These are phyloP conservation scores for Egretta garzetta DNA, from an alignment of 2,113 vertebrate species.

Conservation along the genomic window DNA sequence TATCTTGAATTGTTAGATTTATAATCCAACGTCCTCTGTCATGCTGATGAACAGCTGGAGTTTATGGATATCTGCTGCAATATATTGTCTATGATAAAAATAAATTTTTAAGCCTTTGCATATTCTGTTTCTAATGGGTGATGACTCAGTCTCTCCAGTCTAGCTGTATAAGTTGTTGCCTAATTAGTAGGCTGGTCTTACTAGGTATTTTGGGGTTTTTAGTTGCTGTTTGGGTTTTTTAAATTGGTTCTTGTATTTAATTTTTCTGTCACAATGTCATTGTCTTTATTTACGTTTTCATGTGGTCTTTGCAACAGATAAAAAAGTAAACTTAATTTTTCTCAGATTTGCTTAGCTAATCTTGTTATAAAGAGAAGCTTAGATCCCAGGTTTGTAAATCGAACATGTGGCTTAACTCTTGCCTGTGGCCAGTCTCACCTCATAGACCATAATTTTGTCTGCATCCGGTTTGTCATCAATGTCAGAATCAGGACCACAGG, in stretches of 20 bases:
- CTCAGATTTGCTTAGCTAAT: conserved; percentile 34
- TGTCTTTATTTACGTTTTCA: conserved; percentile 16
- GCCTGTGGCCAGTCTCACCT: neutral
- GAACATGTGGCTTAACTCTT: neutral
- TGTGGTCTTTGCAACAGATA: neutral
- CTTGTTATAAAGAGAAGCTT: conserved; percentile 46
- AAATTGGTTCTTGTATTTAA: neutral
- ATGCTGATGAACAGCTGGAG: neutral
- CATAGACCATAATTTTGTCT: neutral
- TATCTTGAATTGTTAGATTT: conserved; percentile 15
- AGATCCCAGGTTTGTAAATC: neutral
- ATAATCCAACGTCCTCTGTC: conserved; percentile 7
- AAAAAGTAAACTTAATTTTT: conserved; percentile 16
- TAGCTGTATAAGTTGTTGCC: neutral
- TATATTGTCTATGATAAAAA: neutral
- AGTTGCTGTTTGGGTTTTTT: neutral
- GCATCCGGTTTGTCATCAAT: neutral
- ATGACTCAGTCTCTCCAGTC: neutral
- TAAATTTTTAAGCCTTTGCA: neutral
- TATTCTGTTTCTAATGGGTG: neutral
- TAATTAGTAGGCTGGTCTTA: conserved; percentile 29
- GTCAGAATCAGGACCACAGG: neutral
- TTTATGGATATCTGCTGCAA: neutral
- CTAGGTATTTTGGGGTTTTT: neutral
- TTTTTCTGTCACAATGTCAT: conserved; percentile 4